Percentiles rank a stretch among this genome's conserved stretches.
Conservation (phyloP, 2,797 vertebrate genomes). For the Sebastes minor region DNA sequence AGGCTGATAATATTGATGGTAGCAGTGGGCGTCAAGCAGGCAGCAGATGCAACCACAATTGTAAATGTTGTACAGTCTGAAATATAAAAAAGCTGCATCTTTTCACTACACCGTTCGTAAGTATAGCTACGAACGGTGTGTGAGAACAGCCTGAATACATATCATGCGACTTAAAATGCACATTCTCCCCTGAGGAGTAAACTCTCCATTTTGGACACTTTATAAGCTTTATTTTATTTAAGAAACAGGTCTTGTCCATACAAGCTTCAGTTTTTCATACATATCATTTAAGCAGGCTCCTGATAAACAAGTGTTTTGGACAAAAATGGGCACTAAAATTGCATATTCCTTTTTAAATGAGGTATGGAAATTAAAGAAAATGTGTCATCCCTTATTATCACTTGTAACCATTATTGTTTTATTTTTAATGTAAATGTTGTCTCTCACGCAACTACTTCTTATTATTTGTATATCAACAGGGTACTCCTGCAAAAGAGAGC, state of each 20-base stretch:
- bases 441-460: neutral
- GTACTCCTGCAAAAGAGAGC: neutral
- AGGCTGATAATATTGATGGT: too few species aligned
- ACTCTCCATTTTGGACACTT: neutral
- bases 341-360: neutral
- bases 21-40: too few species aligned
- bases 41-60: too few species aligned
- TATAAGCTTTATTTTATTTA: neutral
- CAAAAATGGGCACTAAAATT: neutral
- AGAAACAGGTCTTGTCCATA: neutral
- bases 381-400: neutral
- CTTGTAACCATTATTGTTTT: neutral
- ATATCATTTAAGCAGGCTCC: neutral
- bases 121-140: too few species aligned
- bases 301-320: neutral
- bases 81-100: too few species aligned
- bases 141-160: neutral
- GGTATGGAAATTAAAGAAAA: neutral
- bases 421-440: neutral
- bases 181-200: neutral
- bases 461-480: neutral
- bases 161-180: neutral
- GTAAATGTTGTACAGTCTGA: too few species aligned
- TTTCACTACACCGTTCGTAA: fast-evolving
- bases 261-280: neutral